A percentile compares a stretch with the other conserved stretches of the same genome.
phyloP scores from a whole-genome alignment of 2,888 invertebrate species.

The Pandemis cinnamomeana region DNA sequence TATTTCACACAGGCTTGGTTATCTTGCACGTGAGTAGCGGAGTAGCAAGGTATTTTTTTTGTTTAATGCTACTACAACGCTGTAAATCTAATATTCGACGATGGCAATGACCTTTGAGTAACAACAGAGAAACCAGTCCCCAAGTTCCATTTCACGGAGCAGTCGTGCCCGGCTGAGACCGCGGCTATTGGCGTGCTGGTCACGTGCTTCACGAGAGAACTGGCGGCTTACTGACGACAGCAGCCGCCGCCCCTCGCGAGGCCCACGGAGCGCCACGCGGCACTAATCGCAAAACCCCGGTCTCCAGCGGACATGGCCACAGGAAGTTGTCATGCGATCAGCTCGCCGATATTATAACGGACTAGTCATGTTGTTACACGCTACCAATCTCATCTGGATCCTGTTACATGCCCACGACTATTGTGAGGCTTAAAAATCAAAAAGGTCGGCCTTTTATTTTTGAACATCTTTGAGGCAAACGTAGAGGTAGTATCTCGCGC shows the following conservation, averaged over 20 bases:
- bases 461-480: background rate
- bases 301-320: constrained; percentile 18
- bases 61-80: too few species aligned
- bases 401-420: constrained; percentile 13
- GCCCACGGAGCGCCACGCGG: background rate
- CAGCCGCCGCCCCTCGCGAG: background rate
- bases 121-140: constrained; percentile 19
- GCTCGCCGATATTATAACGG: constrained; percentile 13
- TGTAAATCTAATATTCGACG: background rate
- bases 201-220: constrained; percentile 20
- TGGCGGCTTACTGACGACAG: background rate
- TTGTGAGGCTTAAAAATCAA: background rate
- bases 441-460: too few species aligned
- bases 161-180: constrained; percentile 5
- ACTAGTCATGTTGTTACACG: background rate
- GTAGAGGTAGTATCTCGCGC: background rate
- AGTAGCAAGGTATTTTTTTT: too few species aligned
- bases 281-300: constrained; percentile 22
- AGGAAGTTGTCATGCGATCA: constrained; percentile 30
- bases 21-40: too few species aligned
- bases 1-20: too few species aligned
- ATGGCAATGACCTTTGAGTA: constrained; percentile 24
- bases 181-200: constrained; percentile 15
- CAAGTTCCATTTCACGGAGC: constrained; percentile 19
- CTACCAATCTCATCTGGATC: background rate